Evolutionary conservation across 2,797 vertebrate genomes (phyloP).

Genomic region (Serranus cabrilla): DNA sequence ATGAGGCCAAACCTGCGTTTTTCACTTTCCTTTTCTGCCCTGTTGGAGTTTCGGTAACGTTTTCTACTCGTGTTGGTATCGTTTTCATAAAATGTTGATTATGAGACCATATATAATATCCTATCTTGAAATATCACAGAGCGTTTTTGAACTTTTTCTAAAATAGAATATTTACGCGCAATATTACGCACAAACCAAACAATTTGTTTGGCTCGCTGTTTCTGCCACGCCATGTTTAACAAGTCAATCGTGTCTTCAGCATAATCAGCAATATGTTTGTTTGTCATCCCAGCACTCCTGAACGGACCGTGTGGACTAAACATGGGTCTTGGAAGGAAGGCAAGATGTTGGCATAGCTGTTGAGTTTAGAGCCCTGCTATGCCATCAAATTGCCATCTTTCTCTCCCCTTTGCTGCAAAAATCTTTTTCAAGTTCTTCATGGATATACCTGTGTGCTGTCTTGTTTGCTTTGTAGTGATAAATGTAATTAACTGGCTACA

Average conservation of each 20-base stretch:
- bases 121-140: too few relatives aligned
- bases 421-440: background rate
- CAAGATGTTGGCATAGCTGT: conserved; percentile 86
- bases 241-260: background rate
- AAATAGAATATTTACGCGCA: background rate
- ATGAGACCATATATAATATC: background rate
- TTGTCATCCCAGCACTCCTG: background rate
- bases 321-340: conserved; percentile 75
- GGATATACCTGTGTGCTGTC: background rate
- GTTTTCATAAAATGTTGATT: background rate
- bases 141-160: background rate
- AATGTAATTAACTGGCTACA: too few relatives aligned
- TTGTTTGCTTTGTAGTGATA: background rate
- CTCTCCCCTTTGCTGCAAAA: conserved; percentile 60
- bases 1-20: too few relatives aligned
- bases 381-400: conserved; percentile 81
- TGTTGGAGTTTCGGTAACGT: background rate
- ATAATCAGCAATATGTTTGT: background rate
- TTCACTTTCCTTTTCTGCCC: background rate
- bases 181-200: background rate
- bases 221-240: background rate
- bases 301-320: background rate
- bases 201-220: background rate
- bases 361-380: conserved; percentile 74
- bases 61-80: background rate